Conservation (phyloP, 2,797 vertebrate genomes). For the Hipposideros larvatus region DNA sequence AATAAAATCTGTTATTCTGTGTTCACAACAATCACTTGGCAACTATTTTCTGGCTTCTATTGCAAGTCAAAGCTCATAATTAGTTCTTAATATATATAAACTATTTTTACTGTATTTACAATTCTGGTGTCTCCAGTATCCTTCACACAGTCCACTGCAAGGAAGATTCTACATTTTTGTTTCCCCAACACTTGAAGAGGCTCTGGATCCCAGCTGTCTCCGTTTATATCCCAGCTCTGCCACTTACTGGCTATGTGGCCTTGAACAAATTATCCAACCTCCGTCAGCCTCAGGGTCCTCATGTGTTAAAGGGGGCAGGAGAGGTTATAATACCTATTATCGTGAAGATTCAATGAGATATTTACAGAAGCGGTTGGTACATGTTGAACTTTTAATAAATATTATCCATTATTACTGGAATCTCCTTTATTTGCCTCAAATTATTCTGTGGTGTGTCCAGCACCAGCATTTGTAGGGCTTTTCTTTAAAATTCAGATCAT, state of each 20-base stretch:
- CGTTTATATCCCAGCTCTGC: background rate
- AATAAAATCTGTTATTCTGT: conserved; percentile 51
- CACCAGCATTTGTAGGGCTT: background rate
- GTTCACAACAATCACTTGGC: conserved; percentile 15
- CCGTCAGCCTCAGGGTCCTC: background rate
- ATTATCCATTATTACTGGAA: background rate
- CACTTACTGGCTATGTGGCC: background rate
- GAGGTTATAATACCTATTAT: background rate
- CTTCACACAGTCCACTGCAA: background rate
- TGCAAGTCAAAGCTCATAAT: conserved; percentile 46
- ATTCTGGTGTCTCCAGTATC: background rate
- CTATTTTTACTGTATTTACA: conserved; percentile 18
- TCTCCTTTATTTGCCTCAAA: background rate
- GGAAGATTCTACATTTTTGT: background rate
- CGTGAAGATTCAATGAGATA: background rate
- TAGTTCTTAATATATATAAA: conserved; percentile 16
- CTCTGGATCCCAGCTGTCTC: background rate
- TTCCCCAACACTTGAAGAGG: background rate
- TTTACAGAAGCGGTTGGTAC: background rate
- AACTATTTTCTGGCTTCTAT: conserved; percentile 4
- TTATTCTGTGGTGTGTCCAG: background rate
- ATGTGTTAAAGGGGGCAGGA: background rate
- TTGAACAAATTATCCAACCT: background rate
- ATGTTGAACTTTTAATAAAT: conserved; percentile 16
- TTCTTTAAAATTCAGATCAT: background rate